These are phyloP conservation scores for Disparrhopalites patrizii DNA, from an alignment of 2,888 invertebrate genomes.

Conservation along the genomic window DNA sequence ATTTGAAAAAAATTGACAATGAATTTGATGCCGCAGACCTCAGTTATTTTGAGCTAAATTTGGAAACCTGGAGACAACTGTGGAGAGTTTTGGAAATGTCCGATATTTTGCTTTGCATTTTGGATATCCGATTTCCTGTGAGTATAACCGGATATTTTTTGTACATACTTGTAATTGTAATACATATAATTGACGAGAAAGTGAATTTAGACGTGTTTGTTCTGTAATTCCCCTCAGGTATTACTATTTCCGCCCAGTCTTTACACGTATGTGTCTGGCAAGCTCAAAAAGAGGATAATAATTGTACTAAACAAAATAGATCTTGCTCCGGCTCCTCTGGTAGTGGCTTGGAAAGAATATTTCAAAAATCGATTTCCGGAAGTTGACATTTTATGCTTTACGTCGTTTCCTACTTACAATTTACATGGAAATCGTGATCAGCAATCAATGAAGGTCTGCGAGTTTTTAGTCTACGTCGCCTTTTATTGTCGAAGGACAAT, in stretches of 20 bases:
- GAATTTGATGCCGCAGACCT: constrained; percentile 62
- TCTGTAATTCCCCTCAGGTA: no score
- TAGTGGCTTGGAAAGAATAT: constrained; percentile 82
- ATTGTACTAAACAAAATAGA: constrained; percentile 90
- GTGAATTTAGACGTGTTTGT: no score
- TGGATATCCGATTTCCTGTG: constrained; percentile 81
- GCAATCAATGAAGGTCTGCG: constrained; percentile 20
- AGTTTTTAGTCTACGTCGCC: no score
- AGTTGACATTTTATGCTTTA: constrained; percentile 74
- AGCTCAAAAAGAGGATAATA: constrained; percentile 76
- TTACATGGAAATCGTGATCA: constrained; percentile 55
- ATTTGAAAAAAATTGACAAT: constrained; percentile 64
- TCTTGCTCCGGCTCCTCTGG: constrained; percentile 72
- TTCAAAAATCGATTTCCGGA: constrained; percentile 66
- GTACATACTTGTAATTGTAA: constrained; percentile 10
- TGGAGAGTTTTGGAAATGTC: constrained; percentile 96
- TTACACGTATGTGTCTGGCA: constrained; percentile 70
- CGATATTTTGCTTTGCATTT: constrained; percentile 79
- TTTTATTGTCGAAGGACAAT: no score
- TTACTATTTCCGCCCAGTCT: constrained; percentile 82
- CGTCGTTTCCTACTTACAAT: constrained; percentile 74
- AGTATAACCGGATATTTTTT: constrained; percentile 49
- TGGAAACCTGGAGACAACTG: constrained; percentile 93
- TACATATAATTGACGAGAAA: no score
- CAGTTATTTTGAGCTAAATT: constrained; percentile 86